Conservation (phyloP, 2,113 vertebrate genomes). For the Cathartes aura region DNA sequence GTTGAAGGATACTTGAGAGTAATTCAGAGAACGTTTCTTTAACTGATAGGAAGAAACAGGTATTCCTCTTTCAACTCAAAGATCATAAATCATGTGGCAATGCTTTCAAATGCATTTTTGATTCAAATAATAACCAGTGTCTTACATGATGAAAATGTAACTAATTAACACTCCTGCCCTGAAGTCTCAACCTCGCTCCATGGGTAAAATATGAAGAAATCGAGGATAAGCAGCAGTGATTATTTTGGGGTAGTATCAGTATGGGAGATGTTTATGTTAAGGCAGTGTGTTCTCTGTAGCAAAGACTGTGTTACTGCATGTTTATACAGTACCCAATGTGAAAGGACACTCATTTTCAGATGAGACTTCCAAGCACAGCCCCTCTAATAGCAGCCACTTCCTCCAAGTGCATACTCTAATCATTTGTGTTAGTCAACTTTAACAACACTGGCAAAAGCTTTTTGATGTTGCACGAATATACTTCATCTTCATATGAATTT, state of each 20-base stretch:
- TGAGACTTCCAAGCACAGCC: neutral
- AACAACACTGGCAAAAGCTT: neutral
- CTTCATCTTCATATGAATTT: neutral
- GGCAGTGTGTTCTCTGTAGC: neutral
- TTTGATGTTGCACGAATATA: neutral
- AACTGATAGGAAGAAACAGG: neutral
- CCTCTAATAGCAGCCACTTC: neutral
- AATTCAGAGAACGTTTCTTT: neutral
- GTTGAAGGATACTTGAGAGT: neutral
- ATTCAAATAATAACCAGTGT: neutral
- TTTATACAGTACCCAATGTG: neutral
- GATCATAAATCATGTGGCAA: neutral
- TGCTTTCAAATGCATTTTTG: neutral
- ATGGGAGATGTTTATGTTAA: neutral
- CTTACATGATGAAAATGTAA: neutral
- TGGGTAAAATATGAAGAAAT: neutral
- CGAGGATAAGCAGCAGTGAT: neutral
- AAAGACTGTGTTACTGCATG: neutral
- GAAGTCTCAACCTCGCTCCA: neutral
- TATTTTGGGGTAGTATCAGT: neutral
- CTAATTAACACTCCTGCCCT: neutral
- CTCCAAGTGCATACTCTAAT: neutral
- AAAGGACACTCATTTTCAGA: neutral
- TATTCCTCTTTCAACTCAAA: neutral
- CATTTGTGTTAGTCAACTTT: neutral